A percentile compares a stretch with the other conserved stretches of the same genome.
Conservation (phyloP, 1,140 invertebrate genomes). For the Saxidomus purpurata region DNA sequence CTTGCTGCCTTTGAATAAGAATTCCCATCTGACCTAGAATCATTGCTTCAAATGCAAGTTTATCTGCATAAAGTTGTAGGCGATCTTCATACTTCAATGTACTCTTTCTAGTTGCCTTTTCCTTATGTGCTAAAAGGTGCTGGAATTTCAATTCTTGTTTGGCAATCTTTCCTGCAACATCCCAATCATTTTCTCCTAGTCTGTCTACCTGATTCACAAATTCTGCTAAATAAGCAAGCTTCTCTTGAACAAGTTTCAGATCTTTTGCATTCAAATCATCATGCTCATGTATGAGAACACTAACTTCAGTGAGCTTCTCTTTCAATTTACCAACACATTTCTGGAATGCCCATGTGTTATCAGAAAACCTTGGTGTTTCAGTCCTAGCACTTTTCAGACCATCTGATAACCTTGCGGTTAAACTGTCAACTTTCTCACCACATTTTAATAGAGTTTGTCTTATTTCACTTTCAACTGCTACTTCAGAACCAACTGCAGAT, state of each 20-base stretch:
- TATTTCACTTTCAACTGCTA: slow-evolving; percentile 46
- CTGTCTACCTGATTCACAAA: slow-evolving; percentile 77
- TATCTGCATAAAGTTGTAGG: slow-evolving; percentile 81
- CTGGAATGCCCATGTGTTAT: slow-evolving; percentile 74
- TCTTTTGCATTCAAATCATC: slow-evolving; percentile 78
- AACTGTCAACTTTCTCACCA: slow-evolving; percentile 75
- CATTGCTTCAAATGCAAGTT: slow-evolving; percentile 82
- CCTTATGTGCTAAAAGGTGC: slow-evolving; percentile 58
- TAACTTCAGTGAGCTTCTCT: slow-evolving; percentile 74
- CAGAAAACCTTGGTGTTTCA: slow-evolving; percentile 61
- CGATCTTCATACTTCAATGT: slow-evolving; percentile 75
- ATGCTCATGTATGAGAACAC: slow-evolving; percentile 73
- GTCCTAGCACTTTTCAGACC: slow-evolving; percentile 59
- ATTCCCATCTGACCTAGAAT: slow-evolving; percentile 82
- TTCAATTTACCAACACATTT: slow-evolving; percentile 77
- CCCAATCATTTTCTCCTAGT: slow-evolving; percentile 78
- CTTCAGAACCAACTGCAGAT: slow-evolving; percentile 23
- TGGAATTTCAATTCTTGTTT: slow-evolving; percentile 72
- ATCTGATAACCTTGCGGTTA: slow-evolving; percentile 71
- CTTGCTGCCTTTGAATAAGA: slow-evolving; percentile 76
- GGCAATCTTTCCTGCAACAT: slow-evolving; percentile 75
- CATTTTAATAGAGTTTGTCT: slow-evolving; percentile 71
- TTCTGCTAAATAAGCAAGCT: slow-evolving; percentile 75
- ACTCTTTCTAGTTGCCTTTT: slow-evolving; percentile 57
- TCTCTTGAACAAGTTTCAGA: slow-evolving; percentile 74